Conservation (phyloP, 2,797 vertebrate species). For the Synaphobranchus kaupii region DNA sequence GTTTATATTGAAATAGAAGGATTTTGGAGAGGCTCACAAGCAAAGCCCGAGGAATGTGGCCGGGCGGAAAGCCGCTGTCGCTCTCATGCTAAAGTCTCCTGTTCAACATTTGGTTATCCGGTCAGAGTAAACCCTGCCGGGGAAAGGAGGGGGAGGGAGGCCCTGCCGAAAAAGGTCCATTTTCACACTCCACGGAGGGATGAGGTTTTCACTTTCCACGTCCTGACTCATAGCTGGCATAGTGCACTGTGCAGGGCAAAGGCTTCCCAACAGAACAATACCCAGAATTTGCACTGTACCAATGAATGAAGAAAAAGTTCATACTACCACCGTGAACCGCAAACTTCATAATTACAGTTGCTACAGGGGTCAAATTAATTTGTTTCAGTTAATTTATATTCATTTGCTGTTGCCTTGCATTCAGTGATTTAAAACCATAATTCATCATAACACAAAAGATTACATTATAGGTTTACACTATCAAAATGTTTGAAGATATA, state of each 20-base stretch:
- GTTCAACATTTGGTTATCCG: constrained; percentile 21
- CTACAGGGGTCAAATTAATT: neutral
- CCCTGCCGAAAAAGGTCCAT: neutral
- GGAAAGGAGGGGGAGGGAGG: neutral
- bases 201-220: neutral
- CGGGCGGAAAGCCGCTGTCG: constrained; percentile 1
- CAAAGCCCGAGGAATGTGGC: neutral
- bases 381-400: neutral
- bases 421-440: neutral
- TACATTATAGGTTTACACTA: neutral
- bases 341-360: constrained; percentile 9
- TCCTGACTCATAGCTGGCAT: neutral
- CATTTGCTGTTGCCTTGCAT: neutral
- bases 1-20: constrained; percentile 1
- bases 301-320: too few species aligned
- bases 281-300: neutral
- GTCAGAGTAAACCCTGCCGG: constrained; percentile 24
- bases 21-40: constrained; percentile 4
- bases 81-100: neutral
- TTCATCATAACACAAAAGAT: neutral
- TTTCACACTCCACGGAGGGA: constrained; percentile 1
- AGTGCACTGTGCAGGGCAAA: neutral
- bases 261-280: neutral
- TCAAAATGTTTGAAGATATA: neutral
- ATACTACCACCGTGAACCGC: too few species aligned